A percentile compares a stretch with the other conserved stretches of the same genome.
Conservation (phyloP, 2,797 vertebrate genomes). For the Leptodactylus fallax region DNA sequence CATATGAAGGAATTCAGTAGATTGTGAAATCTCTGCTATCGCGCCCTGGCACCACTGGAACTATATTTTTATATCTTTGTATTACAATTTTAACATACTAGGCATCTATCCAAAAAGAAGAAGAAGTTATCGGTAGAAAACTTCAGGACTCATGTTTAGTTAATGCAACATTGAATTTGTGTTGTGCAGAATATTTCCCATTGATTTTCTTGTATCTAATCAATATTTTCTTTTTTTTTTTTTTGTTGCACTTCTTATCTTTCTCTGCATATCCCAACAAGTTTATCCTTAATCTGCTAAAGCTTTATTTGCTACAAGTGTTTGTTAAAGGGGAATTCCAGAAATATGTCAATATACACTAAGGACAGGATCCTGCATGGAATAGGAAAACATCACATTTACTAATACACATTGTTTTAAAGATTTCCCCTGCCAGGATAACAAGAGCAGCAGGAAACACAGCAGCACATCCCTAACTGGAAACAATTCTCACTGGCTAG, state of each 20-base stretch:
- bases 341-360: not conserved
- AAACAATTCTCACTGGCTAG: no score
- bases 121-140: slow-evolving; percentile 25
- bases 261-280: not conserved
- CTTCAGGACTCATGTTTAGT: slow-evolving; percentile 11
- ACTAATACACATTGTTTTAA: no score
- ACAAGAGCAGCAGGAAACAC: no score
- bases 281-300: slow-evolving; percentile 37
- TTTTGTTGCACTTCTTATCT: slow-evolving; percentile 46
- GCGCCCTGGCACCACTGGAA: not conserved
- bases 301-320: not conserved
- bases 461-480: no score
- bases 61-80: slow-evolving; percentile 1
- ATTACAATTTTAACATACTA: slow-evolving; percentile 33
- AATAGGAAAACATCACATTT: not conserved
- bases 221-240: slow-evolving; percentile 12
- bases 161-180: slow-evolving; percentile 47
- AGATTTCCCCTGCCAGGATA: no score
- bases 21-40: not conserved
- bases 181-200: slow-evolving; percentile 26
- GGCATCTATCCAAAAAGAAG: slow-evolving; percentile 31
- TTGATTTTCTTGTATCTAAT: slow-evolving; percentile 40
- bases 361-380: no score
- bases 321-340: not conserved
- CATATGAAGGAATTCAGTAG: not conserved